These are phyloP conservation scores for Tanypteryx hageni DNA, from an alignment of 2,888 invertebrate species.

Conservation along the genomic window DNA sequence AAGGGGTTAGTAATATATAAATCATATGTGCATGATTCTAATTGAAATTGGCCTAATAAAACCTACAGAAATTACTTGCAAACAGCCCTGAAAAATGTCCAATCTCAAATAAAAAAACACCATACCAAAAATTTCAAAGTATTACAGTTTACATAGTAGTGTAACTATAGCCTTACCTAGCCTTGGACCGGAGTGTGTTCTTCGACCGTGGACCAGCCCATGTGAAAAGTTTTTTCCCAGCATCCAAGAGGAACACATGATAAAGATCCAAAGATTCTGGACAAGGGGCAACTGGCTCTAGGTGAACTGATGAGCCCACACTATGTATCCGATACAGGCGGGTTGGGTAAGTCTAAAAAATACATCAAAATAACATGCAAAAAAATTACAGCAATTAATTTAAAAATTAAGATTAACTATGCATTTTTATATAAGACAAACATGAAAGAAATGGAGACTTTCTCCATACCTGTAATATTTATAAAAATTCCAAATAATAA, in stretches of 20 bases:
- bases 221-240: conserved; percentile 89
- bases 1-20: too few species aligned
- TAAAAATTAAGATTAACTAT: not conserved
- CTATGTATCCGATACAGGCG: conserved; percentile 93
- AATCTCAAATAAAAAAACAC: too few species aligned
- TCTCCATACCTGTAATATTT: too few species aligned
- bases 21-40: too few species aligned
- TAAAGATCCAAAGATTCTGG: conserved; percentile 90
- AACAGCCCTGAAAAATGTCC: too few species aligned
- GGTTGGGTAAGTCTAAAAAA: conserved; percentile 84
- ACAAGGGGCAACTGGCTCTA: conserved; percentile 89
- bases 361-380: not conserved
- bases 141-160: not conserved
- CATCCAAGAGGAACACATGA: conserved; percentile 94
- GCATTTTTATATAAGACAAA: too few species aligned
- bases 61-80: too few species aligned
- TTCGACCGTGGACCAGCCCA: conserved; percentile 94
- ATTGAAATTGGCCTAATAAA: too few species aligned
- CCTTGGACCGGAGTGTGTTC: conserved; percentile 92
- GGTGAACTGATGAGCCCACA: conserved; percentile 88
- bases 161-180: conserved; percentile 73
- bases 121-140: too few species aligned
- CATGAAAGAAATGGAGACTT: too few species aligned
- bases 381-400: not conserved
- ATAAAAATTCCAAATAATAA: too few species aligned